Evolutionary conservation across 2,888 invertebrate genomes (phyloP).

Genomic region (Eilema depressum): DNA sequence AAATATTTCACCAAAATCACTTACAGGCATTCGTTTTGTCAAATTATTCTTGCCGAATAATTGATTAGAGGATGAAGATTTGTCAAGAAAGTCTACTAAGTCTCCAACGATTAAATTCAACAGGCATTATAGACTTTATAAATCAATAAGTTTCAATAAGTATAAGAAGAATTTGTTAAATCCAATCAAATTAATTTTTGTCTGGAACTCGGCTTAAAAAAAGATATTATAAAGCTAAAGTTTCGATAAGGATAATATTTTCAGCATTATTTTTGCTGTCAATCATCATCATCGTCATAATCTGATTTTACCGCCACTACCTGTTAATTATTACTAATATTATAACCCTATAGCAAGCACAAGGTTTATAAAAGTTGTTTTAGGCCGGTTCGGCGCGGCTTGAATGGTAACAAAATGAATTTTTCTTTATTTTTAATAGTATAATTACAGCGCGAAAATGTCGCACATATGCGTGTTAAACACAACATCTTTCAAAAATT

Average conservation of each 20-base stretch:
- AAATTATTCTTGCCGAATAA: slow-evolving; percentile 36
- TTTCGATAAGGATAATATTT: neutral
- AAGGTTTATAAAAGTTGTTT: too few relatives aligned
- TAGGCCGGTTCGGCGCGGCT: too few relatives aligned
- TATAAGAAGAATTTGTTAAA: slow-evolving; percentile 3
- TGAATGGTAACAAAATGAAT: too few relatives aligned
- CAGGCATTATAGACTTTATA: slow-evolving; percentile 29
- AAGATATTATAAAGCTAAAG: neutral
- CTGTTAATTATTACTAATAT: too few relatives aligned
- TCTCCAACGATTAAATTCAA: slow-evolving; percentile 27
- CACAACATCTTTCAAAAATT: neutral
- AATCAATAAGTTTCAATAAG: slow-evolving; percentile 9
- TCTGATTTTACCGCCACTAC: too few relatives aligned
- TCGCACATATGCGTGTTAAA: too few relatives aligned
- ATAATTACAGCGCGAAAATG: too few relatives aligned
- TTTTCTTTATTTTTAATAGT: too few relatives aligned
- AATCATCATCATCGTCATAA: too few relatives aligned
- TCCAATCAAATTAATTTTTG: slow-evolving; percentile 1
- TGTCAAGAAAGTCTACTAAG: slow-evolving; percentile 23
- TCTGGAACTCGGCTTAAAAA: neutral
- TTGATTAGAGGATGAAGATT: slow-evolving; percentile 39
- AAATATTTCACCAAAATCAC: slow-evolving; percentile 31
- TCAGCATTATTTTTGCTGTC: neutral
- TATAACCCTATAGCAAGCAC: too few relatives aligned
- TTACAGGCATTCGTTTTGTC: slow-evolving; percentile 23